phyloP scores from a whole-genome alignment of 2,797 vertebrate genomes.

The Eidolon dupreanum region DNA sequence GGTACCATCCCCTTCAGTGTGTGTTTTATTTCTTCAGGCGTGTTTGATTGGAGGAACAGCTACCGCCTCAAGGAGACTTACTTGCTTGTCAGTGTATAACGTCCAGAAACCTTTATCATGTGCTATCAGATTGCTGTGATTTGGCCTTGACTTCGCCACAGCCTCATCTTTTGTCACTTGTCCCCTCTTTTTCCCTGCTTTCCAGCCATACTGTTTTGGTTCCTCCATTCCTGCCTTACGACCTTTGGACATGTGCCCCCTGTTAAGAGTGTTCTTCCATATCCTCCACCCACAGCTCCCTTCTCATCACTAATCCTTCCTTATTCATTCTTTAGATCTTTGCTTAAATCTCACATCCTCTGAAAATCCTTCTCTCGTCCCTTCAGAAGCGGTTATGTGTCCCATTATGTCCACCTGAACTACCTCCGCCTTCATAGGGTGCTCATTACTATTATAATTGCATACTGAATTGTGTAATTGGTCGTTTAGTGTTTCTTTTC shows the following conservation, averaged over 20 bases:
- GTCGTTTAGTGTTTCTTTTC: neutral
- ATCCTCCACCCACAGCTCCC: neutral
- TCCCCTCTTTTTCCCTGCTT: neutral
- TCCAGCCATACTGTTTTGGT: fast-evolving
- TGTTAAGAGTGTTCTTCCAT: neutral
- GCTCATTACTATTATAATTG: neutral
- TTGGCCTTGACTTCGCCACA: too few species aligned
- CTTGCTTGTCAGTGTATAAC: neutral
- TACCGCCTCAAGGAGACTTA: neutral
- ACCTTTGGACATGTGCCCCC: neutral
- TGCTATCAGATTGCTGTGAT: too few species aligned
- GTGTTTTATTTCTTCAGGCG: neutral
- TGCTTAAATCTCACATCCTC: neutral
- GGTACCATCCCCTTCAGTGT: neutral
- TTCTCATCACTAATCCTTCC: neutral
- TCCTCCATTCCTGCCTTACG: neutral
- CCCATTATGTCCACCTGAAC: neutral
- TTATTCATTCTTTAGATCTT: neutral
- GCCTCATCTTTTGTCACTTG: neutral
- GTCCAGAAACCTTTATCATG: neutral
- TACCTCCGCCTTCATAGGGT: neutral
- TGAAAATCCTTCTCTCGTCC: neutral
- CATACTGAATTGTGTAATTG: neutral
- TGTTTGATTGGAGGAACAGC: neutral
- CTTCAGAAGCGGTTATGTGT: neutral